These are phyloP conservation scores for Carcharodon carcharias DNA, from an alignment of 2,797 vertebrate species.

Conservation along the genomic window DNA sequence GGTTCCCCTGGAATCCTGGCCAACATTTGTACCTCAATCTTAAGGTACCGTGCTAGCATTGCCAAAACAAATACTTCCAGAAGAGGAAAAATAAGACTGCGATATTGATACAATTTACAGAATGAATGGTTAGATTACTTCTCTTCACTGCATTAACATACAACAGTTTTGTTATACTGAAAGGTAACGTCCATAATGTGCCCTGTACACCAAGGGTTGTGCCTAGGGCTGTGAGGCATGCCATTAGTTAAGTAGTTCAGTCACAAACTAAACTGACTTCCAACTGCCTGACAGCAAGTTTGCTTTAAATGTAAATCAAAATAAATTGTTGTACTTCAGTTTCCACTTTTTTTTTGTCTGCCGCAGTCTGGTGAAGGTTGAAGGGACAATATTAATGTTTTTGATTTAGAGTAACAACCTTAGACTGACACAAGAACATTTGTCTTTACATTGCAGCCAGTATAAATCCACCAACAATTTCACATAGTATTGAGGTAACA, in stretches of 20 bases:
- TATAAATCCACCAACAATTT: not conserved
- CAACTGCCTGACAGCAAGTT: constrained; percentile 25
- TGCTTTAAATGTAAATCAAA: constrained; percentile 17
- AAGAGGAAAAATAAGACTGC: not conserved
- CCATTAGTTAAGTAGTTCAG: not conserved
- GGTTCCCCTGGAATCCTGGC: not conserved
- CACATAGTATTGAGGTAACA: not conserved
- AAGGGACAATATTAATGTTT: not conserved
- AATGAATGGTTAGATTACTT: not conserved
- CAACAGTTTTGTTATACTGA: not conserved
- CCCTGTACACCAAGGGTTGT: not conserved
- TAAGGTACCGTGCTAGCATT: not conserved
- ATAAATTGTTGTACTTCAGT: not conserved
- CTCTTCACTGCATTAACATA: not conserved
- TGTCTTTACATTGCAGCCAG: not conserved
- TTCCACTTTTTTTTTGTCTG: not conserved
- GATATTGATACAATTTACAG: too few relatives aligned
- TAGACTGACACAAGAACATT: not conserved
- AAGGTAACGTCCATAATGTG: not conserved
- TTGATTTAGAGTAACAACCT: not conserved
- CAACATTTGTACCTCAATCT: not conserved
- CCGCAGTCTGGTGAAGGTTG: not conserved
- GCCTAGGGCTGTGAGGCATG: too few relatives aligned
- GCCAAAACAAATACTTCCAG: not conserved
- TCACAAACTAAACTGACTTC: not conserved